Conservation (phyloP, 1,140 invertebrate genomes). For the Vanessa atalanta region DNA sequence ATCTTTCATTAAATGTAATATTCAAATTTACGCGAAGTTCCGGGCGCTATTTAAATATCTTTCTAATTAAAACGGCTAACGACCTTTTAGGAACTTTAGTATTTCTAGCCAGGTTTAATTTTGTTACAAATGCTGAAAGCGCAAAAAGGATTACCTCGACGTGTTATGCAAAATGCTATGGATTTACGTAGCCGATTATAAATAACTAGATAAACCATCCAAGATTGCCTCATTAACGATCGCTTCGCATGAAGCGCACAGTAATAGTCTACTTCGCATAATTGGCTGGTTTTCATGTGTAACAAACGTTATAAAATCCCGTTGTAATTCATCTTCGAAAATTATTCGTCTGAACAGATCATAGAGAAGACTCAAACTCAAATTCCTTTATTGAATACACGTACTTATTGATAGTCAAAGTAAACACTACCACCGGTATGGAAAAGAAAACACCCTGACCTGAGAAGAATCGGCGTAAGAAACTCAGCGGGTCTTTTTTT, state of each 20-base stretch:
- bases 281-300: too few relatives aligned
- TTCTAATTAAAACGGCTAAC: constrained; percentile 37
- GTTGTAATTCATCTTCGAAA: too few relatives aligned
- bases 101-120: constrained; percentile 34
- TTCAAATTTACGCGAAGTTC: constrained; percentile 32
- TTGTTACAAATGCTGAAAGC: constrained; percentile 28
- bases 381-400: too few relatives aligned
- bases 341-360: too few relatives aligned
- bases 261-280: background rate
- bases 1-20: constrained; percentile 35
- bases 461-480: too few relatives aligned
- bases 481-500: too few relatives aligned
- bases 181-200: constrained; percentile 15
- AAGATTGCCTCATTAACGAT: background rate
- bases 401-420: too few relatives aligned
- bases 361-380: too few relatives aligned
- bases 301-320: too few relatives aligned
- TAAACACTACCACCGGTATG: too few relatives aligned
- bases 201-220: background rate
- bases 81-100: constrained; percentile 35
- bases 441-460: too few relatives aligned
- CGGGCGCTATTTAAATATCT: constrained; percentile 33
- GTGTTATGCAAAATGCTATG: constrained; percentile 25
- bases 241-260: background rate
- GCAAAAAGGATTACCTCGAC: constrained; percentile 24